Evolutionary conservation across 2,888 invertebrate genomes (phyloP), one percentile per base, ranked within the genome.

Genomic region (Drosophila parthenogenetica): DNA sequence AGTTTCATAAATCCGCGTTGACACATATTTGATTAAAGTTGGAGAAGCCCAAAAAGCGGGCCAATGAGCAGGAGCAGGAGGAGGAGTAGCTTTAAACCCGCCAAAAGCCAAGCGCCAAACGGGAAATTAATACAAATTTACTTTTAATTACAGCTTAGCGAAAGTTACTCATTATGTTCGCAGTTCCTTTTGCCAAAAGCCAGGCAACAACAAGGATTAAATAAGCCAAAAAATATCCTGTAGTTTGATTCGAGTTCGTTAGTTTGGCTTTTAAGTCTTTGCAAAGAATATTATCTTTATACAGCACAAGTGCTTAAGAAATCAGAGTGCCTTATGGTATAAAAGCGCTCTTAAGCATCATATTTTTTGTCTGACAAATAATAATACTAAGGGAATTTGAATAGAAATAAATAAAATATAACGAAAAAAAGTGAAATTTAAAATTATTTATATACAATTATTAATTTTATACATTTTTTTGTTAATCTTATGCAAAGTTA

Each of bases 11-110:
- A 80, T 86, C 65, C 78, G 65, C 71, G 72, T 71, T 82, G 86
- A 83, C 83, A 86, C 71, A 82, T 73, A 86, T 76, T 79, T 80
- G 79, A 82, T 83, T 78, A 80, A 83, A 80, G 58, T 79, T 79
- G 69, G 53, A 55, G 63, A 37, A 46, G 57, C 51, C 72, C 39
- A 42, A 70, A 67, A 62, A 25, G n/a, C 50, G 10, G 32, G 46
- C 43, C 65, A 69, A 55, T 57, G 39, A 49, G 29, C 54, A 25
- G 16, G n/a, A n/a, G 16, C 17, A 14, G 14, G 32, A 40, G 29
- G 10, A 10, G 29, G 8, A 10, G 39, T 17, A 14, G 49, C 59
- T 43, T 60, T 50, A 59, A 43, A 22, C 14, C 37, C 40, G 43
- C 19, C 60, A 22, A 51, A 32, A 29, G 50, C 22, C 22, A 22